phyloP scores from a whole-genome alignment of 2,797 vertebrate genomes.

The Arctocebus calabarensis region DNA sequence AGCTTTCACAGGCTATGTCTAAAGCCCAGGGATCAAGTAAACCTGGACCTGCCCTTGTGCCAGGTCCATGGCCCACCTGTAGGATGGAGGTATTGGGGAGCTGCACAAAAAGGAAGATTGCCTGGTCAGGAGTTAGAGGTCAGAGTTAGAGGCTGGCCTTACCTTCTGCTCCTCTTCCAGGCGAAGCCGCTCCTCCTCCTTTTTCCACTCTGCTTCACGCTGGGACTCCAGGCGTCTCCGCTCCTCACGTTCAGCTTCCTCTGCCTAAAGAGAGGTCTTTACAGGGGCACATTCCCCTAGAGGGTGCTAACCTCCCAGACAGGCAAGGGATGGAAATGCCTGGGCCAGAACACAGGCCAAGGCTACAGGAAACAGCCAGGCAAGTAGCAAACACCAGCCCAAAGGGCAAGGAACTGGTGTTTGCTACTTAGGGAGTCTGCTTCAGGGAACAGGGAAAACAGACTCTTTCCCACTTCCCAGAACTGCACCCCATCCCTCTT shows the following conservation, averaged over 20 bases:
- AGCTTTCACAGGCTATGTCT: neutral
- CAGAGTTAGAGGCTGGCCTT: neutral
- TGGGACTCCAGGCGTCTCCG: constrained; percentile 93
- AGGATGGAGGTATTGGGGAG: neutral
- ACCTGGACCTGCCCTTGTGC: neutral
- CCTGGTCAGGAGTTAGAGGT: neutral
- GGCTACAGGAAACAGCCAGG: neutral
- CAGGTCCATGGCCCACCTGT: neutral
- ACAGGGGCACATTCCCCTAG: neutral
- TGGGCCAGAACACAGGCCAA: neutral
- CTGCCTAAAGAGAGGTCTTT: constrained; percentile 88
- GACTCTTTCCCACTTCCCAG: neutral
- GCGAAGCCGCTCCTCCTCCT: constrained; percentile 93
- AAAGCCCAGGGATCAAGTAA: neutral
- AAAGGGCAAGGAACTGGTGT: neutral
- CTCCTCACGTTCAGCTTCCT: constrained; percentile 96
- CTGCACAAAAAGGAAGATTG: neutral
- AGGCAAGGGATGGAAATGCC: neutral
- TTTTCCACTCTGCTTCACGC: constrained; percentile 93
- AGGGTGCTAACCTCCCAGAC: neutral
- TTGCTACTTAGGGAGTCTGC: neutral
- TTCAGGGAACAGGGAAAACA: neutral
- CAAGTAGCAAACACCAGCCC: neutral
- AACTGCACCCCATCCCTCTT: neutral
- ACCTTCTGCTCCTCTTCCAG: constrained; percentile 94